Percentiles rank a stretch among this genome's conserved stretches.
Conservation (phyloP, 2,113 vertebrate species). For the Ciconia stormi region DNA sequence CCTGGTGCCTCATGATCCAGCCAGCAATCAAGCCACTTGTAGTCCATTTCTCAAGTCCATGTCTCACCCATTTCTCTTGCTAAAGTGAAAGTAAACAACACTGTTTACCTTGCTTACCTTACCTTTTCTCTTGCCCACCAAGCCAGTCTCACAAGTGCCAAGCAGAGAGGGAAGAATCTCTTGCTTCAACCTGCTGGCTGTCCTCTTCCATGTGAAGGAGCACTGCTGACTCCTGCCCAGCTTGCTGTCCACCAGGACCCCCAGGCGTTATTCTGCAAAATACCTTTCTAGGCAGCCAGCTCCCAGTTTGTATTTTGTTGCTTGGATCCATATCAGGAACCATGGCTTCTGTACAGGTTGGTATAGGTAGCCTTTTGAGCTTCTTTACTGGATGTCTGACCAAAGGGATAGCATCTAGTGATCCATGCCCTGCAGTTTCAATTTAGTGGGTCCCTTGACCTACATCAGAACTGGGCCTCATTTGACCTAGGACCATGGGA, state of each 20-base stretch:
- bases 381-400: background rate
- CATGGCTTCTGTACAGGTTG: background rate
- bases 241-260: background rate
- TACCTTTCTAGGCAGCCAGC: background rate
- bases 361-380: background rate
- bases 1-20: background rate
- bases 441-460: background rate
- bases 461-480: background rate
- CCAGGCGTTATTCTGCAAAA: background rate
- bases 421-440: background rate
- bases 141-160: background rate
- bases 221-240: background rate
- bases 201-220: background rate
- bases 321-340: background rate
- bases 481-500: background rate
- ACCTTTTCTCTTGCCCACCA: background rate
- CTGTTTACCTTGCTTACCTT: background rate
- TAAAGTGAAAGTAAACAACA: background rate
- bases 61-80: background rate
- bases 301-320: background rate
- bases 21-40: background rate
- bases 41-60: background rate
- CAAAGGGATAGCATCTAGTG: background rate
- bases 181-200: background rate
- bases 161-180: background rate